phyloP scores from a whole-genome alignment of 2,888 invertebrate genomes.

The Agrochola macilenta region DNA sequence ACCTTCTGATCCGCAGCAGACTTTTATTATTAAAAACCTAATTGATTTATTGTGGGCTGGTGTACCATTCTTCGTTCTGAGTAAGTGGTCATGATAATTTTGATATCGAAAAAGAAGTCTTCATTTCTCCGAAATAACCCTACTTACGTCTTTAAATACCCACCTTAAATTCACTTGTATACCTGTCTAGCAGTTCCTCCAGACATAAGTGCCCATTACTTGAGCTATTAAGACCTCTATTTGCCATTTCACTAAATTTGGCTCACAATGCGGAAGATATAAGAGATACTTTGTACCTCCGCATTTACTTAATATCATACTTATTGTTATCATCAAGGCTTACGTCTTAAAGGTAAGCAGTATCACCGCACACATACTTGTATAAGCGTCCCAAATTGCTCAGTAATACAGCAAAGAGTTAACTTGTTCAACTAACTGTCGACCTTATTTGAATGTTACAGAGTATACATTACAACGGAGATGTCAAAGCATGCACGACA shows the following conservation, averaged over 20 bases:
- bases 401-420: constrained; percentile 55
- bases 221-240: constrained; percentile 54
- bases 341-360: constrained; percentile 62
- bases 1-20: too few species aligned
- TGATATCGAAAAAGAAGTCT: not conserved
- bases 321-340: constrained; percentile 56
- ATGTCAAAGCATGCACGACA: constrained; percentile 57
- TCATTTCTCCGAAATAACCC: not conserved
- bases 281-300: constrained; percentile 46
- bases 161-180: constrained; percentile 27
- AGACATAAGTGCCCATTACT: constrained; percentile 47
- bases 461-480: constrained; percentile 54
- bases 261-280: constrained; percentile 38
- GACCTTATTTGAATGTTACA: constrained; percentile 54
- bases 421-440: constrained; percentile 43
- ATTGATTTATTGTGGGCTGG: not conserved
- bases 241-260: constrained; percentile 58
- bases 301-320: constrained; percentile 59
- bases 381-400: constrained; percentile 63
- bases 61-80: too few species aligned
- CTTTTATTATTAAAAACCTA: not conserved
- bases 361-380: constrained; percentile 58
- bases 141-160: not conserved
- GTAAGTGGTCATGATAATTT: not conserved
- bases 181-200: constrained; percentile 33